Evolutionary conservation across 2,113 vertebrate genomes (phyloP).

Genomic region (Tricholaema leucomelas): DNA sequence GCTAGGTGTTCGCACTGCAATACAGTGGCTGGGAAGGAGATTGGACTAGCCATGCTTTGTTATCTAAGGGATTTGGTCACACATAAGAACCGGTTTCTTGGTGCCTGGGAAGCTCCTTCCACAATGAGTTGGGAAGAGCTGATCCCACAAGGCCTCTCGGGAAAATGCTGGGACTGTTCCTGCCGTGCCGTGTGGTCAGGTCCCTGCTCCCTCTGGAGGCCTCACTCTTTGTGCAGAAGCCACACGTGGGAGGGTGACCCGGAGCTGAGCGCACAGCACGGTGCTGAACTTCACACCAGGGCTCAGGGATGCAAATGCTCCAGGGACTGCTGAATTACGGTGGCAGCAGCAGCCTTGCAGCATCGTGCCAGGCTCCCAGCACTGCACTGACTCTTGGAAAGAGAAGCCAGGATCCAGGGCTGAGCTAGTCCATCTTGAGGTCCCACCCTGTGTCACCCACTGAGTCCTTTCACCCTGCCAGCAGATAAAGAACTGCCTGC

Average conservation of each 20-base stretch:
- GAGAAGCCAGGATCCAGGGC: not conserved
- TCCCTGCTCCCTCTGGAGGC: not conserved
- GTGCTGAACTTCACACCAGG: not conserved
- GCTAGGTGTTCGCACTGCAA: constrained; percentile 24
- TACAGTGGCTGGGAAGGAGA: constrained; percentile 10
- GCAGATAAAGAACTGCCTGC: not conserved
- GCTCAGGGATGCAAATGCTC: not conserved
- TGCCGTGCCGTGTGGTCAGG: fast-evolving
- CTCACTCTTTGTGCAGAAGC: fast-evolving
- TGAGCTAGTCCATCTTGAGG: not conserved
- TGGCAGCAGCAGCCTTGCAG: fast-evolving
- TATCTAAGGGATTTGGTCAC: constrained; percentile 35
- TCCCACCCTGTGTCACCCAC: not conserved
- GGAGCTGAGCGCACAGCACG: not conserved
- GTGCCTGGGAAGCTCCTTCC: constrained; percentile 51
- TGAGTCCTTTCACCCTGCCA: not conserved
- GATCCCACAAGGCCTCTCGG: not conserved
- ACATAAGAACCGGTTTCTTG: constrained; percentile 15
- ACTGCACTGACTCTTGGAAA: not conserved
- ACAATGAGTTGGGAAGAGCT: constrained; percentile 22
- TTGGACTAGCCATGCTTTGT: constrained; percentile 50
- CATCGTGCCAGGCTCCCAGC: fast-evolving
- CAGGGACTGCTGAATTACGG: fast-evolving
- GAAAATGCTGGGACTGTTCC: not conserved
- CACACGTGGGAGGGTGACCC: fast-evolving